These are phyloP conservation scores for Harlomillsia oculata DNA, from an alignment of 1,140 invertebrate species.

Conservation along the genomic window DNA sequence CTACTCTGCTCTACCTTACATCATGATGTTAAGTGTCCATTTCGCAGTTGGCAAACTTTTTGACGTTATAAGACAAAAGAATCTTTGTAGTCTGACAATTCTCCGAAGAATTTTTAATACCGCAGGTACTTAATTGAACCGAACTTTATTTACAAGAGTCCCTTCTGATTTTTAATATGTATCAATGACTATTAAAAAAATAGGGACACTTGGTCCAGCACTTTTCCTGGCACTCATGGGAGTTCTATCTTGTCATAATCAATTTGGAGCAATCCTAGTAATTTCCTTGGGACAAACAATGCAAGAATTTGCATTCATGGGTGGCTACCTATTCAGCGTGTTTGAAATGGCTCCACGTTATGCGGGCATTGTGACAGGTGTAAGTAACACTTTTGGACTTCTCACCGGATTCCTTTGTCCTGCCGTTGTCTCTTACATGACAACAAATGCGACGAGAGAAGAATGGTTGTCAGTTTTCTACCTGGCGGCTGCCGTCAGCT, in stretches of 20 bases:
- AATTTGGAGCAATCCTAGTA: slow-evolving; percentile 25
- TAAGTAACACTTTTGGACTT: slow-evolving; percentile 40
- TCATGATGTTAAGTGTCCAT: slow-evolving; percentile 39
- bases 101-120: slow-evolving; percentile 38
- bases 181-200: no score
- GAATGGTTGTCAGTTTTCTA: slow-evolving; percentile 39
- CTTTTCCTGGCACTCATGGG: not conserved
- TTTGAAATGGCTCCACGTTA: slow-evolving; percentile 37
- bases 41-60: slow-evolving; percentile 33
- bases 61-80: slow-evolving; percentile 31
- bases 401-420: slow-evolving; percentile 38
- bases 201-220: not conserved
- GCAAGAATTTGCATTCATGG: slow-evolving; percentile 36
- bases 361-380: slow-evolving; percentile 39
- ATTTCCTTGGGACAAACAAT: slow-evolving; percentile 32
- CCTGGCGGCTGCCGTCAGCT: slow-evolving; percentile 35
- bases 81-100: slow-evolving; percentile 31
- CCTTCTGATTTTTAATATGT: no score
- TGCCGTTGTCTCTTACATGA: slow-evolving; percentile 32
- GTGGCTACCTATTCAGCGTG: slow-evolving; percentile 37
- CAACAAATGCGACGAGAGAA: slow-evolving; percentile 36
- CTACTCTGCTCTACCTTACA: slow-evolving; percentile 49
- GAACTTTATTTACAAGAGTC: not conserved
- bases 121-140: slow-evolving; percentile 27
- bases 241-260: slow-evolving; percentile 25